Evolutionary conservation across 92 coral and sea anemone species (phyloP), one percentile per base, ranked within the genome.

Genomic region (Desmophyllum pertusum): DNA sequence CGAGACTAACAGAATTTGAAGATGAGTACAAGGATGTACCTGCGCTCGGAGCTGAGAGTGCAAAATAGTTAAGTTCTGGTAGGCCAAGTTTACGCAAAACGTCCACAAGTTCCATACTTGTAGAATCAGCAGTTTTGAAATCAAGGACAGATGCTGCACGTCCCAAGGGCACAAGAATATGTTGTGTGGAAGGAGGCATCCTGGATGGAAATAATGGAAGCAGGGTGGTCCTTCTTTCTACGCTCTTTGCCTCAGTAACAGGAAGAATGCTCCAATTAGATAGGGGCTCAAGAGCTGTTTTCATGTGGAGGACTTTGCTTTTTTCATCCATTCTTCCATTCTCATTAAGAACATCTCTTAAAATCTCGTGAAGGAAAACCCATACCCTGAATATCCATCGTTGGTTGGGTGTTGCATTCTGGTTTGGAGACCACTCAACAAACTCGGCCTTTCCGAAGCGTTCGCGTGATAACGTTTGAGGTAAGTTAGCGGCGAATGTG

Each of bases 181-280:
- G 84, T n/a, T 64, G 27, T 5, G 55, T 25, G 0, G 25, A 37
- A 6, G 15, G 59, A 1, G 33, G 59, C 33, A 62, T 5, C 14
- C 18, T 1, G 0, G 19, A 1, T 0, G 4, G 18, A 35, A 0
- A 3, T 4, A 67, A 40, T 1, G 75, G 5, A 64, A 8, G 1
- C 7, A 50, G 6, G 19, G 50, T 13, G 31, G 50, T 36, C 4
- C n/a, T 21, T 55, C 29, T 10, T 19, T 25, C 9, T 3, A 7
- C 19, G 4, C 7, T 6, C 2, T 27, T 57, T 21, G 67, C 50
- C 50, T 83, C 85, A 5, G 73, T 78, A 30, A 69, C 93, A 15
- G 95, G 93, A 50, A 92, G 37, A 61, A 92, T 88, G 67, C 93
- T 83, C 95, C 95, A 92, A 31, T 89, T 83, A 3, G 5, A 38